A percentile compares a stretch with the other conserved stretches of the same genome.
These are phyloP conservation scores for Agonopterix arenella DNA, from an alignment of 2,888 invertebrate species.

Conservation along the genomic window DNA sequence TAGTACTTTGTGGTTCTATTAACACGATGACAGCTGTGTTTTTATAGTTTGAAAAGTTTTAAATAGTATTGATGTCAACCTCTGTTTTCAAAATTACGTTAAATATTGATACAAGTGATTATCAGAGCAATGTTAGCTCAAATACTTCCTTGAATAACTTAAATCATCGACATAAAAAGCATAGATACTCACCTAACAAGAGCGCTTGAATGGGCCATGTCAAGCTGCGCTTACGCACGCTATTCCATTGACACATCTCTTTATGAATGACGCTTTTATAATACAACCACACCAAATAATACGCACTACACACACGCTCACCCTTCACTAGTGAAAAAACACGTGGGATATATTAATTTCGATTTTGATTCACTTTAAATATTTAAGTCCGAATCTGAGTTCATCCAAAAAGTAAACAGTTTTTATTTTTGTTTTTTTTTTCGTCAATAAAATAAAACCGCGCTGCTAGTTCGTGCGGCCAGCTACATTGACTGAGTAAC, in stretches of 20 bases:
- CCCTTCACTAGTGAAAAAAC: neutral
- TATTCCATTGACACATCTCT: conserved; percentile 67
- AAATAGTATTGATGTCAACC: no score
- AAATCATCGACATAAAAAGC: no score
- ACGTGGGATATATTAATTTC: neutral
- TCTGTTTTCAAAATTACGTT: no score
- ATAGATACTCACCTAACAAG: conserved; percentile 45
- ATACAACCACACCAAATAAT: conserved; percentile 3
- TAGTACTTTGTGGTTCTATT: no score
- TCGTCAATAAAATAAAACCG: conserved; percentile 24
- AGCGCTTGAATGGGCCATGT: conserved; percentile 41
- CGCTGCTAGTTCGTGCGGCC: conserved; percentile 43
- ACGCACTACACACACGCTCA: conserved; percentile 4
- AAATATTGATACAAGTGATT: no score
- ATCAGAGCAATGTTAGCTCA: no score
- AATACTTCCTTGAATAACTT: no score
- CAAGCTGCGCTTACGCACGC: conserved; percentile 44
- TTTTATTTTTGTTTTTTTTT: conserved; percentile 19
- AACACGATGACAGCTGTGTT: no score
- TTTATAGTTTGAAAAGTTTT: no score
- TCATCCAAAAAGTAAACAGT: neutral
- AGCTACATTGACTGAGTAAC: conserved; percentile 55
- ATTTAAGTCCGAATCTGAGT: no score
- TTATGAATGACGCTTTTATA: conserved; percentile 37
- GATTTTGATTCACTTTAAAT: neutral